These are phyloP conservation scores for Euthynnus affinis DNA, from an alignment of 2,797 vertebrate species.

Conservation along the genomic window DNA sequence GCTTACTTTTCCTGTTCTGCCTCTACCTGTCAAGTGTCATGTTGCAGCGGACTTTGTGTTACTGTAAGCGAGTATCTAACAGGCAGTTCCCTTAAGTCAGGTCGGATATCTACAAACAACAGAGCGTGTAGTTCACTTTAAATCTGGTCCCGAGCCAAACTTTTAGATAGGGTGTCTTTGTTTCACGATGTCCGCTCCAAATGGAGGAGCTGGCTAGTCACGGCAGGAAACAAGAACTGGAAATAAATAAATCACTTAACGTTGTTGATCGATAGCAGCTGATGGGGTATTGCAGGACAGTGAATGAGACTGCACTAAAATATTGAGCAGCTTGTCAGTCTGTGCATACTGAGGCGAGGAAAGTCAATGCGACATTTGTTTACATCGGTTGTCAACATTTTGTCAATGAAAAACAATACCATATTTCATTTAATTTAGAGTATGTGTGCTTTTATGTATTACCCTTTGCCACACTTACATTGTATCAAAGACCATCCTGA, in stretches of 20 bases:
- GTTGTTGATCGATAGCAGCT: not conserved
- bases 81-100: not conserved
- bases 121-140: not conserved
- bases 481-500: not conserved
- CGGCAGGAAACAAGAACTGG: not conserved
- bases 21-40: not conserved
- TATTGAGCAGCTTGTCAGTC: constrained; percentile 4
- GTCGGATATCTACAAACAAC: not conserved
- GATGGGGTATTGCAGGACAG: not conserved
- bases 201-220: not conserved
- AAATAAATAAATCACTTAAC: constrained; percentile 3
- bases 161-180: not conserved
- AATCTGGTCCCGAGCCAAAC: constrained; percentile 2
- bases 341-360: not conserved
- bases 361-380: not conserved
- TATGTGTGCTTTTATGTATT: not conserved
- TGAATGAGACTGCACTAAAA: not conserved
- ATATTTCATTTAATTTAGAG: not conserved
- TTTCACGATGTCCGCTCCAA: not conserved
- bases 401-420: not conserved
- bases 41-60: not conserved
- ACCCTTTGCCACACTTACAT: no score
- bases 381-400: not conserved
- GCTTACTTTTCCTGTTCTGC: constrained; percentile 2
- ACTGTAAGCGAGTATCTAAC: not conserved